phyloP scores from a whole-genome alignment of 2,113 vertebrate species.

The Lota lota region DNA sequence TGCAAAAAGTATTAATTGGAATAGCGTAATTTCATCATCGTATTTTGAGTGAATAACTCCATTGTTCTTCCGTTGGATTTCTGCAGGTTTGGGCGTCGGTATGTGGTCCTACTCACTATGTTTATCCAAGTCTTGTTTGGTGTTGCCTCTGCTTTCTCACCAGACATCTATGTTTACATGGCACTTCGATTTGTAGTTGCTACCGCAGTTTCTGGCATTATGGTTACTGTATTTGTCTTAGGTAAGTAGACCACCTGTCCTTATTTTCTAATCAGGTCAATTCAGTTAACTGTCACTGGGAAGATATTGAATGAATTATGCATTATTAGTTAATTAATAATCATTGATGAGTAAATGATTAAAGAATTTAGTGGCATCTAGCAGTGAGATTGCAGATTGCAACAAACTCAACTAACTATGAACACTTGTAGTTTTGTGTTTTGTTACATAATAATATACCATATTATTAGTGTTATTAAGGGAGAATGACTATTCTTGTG shows the following conservation, averaged over 20 bases:
- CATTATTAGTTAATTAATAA: neutral
- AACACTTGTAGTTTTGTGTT: no score
- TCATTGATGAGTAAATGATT: neutral
- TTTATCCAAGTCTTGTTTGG: constrained; percentile 69
- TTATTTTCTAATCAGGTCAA: neutral
- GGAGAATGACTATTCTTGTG: no score
- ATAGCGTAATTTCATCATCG: no score
- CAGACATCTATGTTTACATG: constrained; percentile 80
- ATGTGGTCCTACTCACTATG: constrained; percentile 72
- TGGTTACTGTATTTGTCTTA: constrained; percentile 68
- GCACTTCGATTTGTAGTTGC: constrained; percentile 76
- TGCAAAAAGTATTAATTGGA: no score
- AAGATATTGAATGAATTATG: neutral
- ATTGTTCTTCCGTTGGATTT: constrained; percentile 1
- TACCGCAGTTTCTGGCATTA: constrained; percentile 63
- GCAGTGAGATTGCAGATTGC: no score
- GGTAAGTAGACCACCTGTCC: constrained; percentile 62
- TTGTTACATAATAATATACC: no score
- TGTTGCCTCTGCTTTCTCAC: constrained; percentile 71
- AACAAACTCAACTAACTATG: no score
- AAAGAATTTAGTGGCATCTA: neutral
- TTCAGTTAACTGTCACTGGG: neutral
- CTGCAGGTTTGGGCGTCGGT: constrained; percentile 81
- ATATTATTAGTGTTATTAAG: no score
- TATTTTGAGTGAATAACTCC: neutral